Conservation (phyloP, 1,140 invertebrate genomes). For the Solenopsis invicta region DNA sequence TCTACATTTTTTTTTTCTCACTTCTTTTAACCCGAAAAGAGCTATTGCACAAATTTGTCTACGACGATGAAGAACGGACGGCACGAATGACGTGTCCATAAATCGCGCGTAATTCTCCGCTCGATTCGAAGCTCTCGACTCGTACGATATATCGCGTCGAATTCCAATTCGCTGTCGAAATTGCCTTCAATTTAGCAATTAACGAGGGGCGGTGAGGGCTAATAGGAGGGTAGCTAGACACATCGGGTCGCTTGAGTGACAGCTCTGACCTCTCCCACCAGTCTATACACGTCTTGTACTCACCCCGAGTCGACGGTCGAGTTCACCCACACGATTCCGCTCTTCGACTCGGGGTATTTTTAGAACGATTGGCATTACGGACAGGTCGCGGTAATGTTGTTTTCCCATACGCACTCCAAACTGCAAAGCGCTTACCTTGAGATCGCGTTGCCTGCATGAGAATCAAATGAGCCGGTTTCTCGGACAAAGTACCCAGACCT, state of each 20-base stretch:
- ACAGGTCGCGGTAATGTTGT: constrained; percentile 50
- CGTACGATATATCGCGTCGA: constrained; percentile 78
- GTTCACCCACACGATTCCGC: constrained; percentile 70
- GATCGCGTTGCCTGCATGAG: constrained; percentile 3
- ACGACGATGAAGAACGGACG: constrained; percentile 47
- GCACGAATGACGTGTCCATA: constrained; percentile 77
- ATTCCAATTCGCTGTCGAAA: constrained; percentile 83
- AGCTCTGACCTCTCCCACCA: constrained; percentile 86
- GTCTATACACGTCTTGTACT: constrained; percentile 67
- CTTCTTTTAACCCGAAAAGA: neutral
- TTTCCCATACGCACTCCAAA: constrained; percentile 49
- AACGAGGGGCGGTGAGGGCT: constrained; percentile 82
- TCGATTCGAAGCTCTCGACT: constrained; percentile 68
- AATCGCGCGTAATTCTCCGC: constrained; percentile 80
- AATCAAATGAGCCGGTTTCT: constrained; percentile 33
- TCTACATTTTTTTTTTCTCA: neutral
- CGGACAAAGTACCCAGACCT: neutral
- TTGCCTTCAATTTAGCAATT: constrained; percentile 87
- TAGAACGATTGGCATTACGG: constrained; percentile 58
- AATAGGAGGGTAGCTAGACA: constrained; percentile 86
- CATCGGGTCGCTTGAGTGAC: constrained; percentile 85
- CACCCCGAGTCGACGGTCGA: constrained; percentile 76
- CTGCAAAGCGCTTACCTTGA: constrained; percentile 31
- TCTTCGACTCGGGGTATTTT: constrained; percentile 48
- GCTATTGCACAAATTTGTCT: constrained; percentile 50